Conservation (phyloP, 2,797 vertebrate genomes). For the Sebastes taczanowskii region DNA sequence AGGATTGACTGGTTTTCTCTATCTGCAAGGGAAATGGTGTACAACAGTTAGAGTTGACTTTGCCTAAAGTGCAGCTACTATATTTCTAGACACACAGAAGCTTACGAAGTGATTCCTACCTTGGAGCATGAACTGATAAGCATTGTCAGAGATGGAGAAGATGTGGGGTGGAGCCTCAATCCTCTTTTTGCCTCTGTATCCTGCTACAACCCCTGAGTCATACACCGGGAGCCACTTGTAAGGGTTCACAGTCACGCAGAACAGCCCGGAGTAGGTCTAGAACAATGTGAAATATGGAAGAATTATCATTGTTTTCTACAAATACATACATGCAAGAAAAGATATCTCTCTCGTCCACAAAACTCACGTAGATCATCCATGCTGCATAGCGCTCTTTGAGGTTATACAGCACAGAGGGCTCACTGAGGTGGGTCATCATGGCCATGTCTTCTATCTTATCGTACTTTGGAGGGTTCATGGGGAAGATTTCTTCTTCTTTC, state of each 20-base stretch:
- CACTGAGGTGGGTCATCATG: constrained; percentile 84
- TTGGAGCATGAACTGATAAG: constrained; percentile 93
- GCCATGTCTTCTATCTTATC: constrained; percentile 85
- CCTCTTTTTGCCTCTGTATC: constrained; percentile 92
- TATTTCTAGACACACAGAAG: not conserved
- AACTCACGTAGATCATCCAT: constrained; percentile 91
- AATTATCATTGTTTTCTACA: not conserved
- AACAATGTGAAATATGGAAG: constrained; percentile 76
- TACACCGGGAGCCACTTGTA: constrained; percentile 94
- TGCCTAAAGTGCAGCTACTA: not conserved
- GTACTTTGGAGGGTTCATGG: constrained; percentile 75
- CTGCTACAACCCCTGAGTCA: constrained; percentile 82
- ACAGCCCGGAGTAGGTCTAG: constrained; percentile 79
- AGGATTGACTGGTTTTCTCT: constrained; percentile 93
- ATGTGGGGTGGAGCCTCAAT: constrained; percentile 93
- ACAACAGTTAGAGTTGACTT: not conserved
- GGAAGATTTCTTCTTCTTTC: constrained; percentile 83
- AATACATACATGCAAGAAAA: not conserved
- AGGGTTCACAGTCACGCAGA: constrained; percentile 92
- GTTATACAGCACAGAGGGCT: constrained; percentile 91
- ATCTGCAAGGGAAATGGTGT: constrained; percentile 74
- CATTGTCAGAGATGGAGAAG: constrained; percentile 95
- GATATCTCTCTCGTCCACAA: not conserved
- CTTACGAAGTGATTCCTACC: constrained; percentile 70
- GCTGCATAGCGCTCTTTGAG: constrained; percentile 95